Base-by-base conservation (phyloP, 2,797 vertebrate genomes). In the Semaprochilodus insignis region DNA sequence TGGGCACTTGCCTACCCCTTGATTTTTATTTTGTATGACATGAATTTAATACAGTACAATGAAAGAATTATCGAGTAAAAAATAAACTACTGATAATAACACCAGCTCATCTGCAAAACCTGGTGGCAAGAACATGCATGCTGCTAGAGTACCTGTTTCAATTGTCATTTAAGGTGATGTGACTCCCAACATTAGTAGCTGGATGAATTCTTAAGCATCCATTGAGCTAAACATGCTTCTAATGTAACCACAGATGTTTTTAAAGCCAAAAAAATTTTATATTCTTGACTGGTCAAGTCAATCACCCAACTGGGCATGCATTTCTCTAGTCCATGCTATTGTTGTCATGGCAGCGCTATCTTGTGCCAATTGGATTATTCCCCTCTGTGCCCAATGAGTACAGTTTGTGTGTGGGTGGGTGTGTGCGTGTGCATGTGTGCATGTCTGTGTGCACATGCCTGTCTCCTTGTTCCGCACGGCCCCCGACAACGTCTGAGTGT, bases 321-420 rank as follows among this genome's bases (percentile, higher is more conserved):
- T 60, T 81, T 72, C 71, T 84, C 62, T 55, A 78, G 74, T 78
- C 19, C 40, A 57, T 51, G 27, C 83, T 79, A 71, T 83, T 75
- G 82, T 85, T 74, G 57, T 85, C 77, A 82, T 86, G 79, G 82
- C 79, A 87, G 73, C 85, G 13, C 55, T 76, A 75, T 86, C 83
- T 79, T 82, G 81, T 55, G 78, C 75, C 85, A 90, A 84, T 87
- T 88, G 74, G 82, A 87, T 87, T 87, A 85, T 83, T 80, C 70
- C 77, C 67, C 82, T 78, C 74, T 85, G 82, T 87, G 83, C 86
- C 85, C 83, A 77, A 77, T 77, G 31, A 83, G 74, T 82, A 63
- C 62, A 86, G 78, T 85, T 74, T 85, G 77, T 78, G 74, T 6
- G 62, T 65, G 48, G 69, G 63, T 78, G 54, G 79, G 48, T 78